Evolutionary conservation across 2,797 vertebrate genomes (phyloP), one percentile per base, ranked within the genome.

Genomic region (Limnodromus scolopaceus): DNA sequence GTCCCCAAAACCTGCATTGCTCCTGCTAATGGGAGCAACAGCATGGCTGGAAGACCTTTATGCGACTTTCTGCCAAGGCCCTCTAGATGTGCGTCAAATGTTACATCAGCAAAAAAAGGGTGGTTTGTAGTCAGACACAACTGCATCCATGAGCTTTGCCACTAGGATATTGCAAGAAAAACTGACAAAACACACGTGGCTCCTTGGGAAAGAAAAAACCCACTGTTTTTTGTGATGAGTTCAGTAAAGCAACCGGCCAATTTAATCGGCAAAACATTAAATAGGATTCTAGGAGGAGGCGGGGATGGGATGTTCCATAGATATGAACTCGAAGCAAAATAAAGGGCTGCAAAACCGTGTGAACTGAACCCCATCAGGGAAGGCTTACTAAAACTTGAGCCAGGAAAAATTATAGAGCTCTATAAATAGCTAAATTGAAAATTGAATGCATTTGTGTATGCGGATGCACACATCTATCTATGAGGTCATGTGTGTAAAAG

Each of bases 341-440:
- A 65, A 91, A 87, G 60, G 75, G 41, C 93, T 89, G 61, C 0
- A 0, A 91, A 95, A 72, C 84, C 5, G 4, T 96, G 88, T 95
- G 94, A 95, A 94, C 92, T 28, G 48, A 91, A 94, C 86, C 49
- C 68, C 75, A 51, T 94, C 71, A 54, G 92, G 84, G 69, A 93
- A 94, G 79, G 34, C 84, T 91, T 75, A 46, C 53, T 92, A 75
- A 80, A 93, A 61, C 84, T 74, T 60, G 58, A 93, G 96, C 93
- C 96, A 97, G 88, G 78, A 92, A 96, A 95, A 96, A 96, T 96
- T 79, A 87, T 8, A 49, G 76, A 93, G 41, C 65, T 92, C 95
- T 93, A 94, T 95, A 97, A 97, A 97, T 92, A 97, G 84, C 86
- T 83, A 85, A 80, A 93, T 88, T 95, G 94, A 92, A 95, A 93